phyloP scores from a whole-genome alignment of 2,888 invertebrate genomes.

The Machimus atricapillus region DNA sequence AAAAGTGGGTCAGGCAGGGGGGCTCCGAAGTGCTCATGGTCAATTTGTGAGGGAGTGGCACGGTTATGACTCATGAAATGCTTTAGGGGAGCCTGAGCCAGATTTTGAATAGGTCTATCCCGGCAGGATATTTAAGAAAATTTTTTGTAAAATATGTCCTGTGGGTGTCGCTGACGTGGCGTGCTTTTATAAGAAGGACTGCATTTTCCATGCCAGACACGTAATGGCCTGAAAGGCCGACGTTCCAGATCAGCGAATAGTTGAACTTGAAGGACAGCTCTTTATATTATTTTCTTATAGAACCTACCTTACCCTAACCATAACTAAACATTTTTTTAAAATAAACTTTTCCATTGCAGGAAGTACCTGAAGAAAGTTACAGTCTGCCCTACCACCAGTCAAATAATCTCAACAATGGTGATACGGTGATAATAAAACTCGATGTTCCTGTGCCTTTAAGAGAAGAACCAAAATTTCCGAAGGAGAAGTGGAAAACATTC shows the following conservation, averaged over 20 bases:
- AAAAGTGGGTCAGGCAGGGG: neutral
- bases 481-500: slow-evolving; percentile 84
- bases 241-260: neutral
- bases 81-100: neutral
- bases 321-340: neutral
- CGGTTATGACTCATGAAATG: neutral
- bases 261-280: neutral
- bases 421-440: slow-evolving; percentile 67
- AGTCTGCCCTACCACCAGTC: slow-evolving; percentile 52
- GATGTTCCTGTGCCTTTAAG: slow-evolving; percentile 72
- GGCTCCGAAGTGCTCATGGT: neutral
- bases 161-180: neutral
- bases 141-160: neutral
- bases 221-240: neutral
- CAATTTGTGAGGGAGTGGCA: neutral
- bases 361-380: slow-evolving; percentile 54
- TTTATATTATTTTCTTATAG: neutral
- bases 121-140: neutral
- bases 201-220: neutral
- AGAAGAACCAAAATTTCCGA: slow-evolving; percentile 80
- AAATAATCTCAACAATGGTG: slow-evolving; percentile 50
- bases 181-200: neutral
- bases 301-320: too few species aligned
- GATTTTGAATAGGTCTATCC: neutral
- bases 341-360: slow-evolving; percentile 47